Evolutionary conservation across 2,888 invertebrate genomes (phyloP), one percentile per base, ranked within the genome.

Genomic region (Muschampia plurimacula): DNA sequence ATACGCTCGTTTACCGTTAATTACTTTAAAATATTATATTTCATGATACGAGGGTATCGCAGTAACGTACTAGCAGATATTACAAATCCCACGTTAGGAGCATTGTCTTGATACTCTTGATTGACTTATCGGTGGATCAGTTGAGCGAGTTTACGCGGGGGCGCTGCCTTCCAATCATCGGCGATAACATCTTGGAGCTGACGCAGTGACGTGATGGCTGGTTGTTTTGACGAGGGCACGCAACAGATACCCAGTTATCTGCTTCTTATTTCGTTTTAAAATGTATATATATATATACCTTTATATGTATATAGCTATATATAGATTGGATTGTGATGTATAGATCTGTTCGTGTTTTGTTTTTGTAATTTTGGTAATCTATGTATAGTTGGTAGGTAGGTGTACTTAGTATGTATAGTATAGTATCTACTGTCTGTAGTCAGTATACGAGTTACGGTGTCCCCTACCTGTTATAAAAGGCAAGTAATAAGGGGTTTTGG

Each of bases 111-210:
- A 78, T 80, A 15, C 41, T 57, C 57, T 41, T 62, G 62, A 62
- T 62, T 90, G 91, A 91, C 88, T 89, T 90, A 91, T 91, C 91
- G 78, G 77, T 77, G 59, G 74, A 83, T 91, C 88, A 76, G 78
- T 78, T 76, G 63, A 68, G 77, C 77, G 77, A 82, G 83, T 85
- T 85, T 83, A 84, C 84, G 85, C 83, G 85, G 87, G 82, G 85
- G 87, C 87, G 77, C 77, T 75, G 76, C 76, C 82, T 83, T 84
- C 84, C 83, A 86, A 86, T 89, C 88, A 86, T 84, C 86, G 80
- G 76, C 79, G 91, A 91, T 91, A 89, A 76, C 82, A 90, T 91
- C 90, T 81, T 77, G 75, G 70, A 71, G 63, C 71, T 77, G 79
- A 82, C 80, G 81, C 82, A 82, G 82, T 81, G 81, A 79, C 81